phyloP scores from a whole-genome alignment of 1,140 invertebrate genomes.

The Eubasilissa regina region DNA sequence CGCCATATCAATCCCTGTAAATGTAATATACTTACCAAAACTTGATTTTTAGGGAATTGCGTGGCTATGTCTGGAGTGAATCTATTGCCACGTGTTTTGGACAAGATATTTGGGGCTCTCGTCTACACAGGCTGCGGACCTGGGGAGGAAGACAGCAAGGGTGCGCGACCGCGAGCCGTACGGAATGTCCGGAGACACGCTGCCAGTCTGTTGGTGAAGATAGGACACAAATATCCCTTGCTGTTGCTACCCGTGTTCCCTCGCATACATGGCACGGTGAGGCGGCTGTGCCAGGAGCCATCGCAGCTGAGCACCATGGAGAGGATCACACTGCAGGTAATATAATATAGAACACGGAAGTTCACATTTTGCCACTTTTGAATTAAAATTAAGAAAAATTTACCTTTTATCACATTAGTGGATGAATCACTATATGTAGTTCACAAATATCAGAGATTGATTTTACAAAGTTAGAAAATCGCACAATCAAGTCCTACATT shows the following conservation, averaged over 20 bases:
- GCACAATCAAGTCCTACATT: too few relatives aligned
- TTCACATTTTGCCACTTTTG: too few relatives aligned
- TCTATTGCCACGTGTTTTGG: conserved; percentile 83
- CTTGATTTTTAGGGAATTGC: conserved; percentile 69
- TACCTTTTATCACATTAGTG: too few relatives aligned
- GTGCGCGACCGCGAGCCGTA: conserved; percentile 79
- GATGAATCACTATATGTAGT: too few relatives aligned
- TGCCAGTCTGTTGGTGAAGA: conserved; percentile 90
- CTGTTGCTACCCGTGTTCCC: conserved; percentile 90
- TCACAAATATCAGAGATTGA: too few relatives aligned
- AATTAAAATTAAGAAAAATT: too few relatives aligned
- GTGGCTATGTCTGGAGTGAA: conserved; percentile 80
- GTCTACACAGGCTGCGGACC: conserved; percentile 77
- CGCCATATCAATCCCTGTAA: too few relatives aligned
- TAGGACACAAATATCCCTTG: conserved; percentile 88
- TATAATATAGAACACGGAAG: neutral
- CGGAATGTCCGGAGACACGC: conserved; percentile 92
- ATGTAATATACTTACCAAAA: too few relatives aligned
- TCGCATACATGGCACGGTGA: conserved; percentile 83
- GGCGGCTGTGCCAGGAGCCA: conserved; percentile 76
- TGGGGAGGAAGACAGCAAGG: conserved; percentile 68
- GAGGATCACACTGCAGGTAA: conserved; percentile 81
- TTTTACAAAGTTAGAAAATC: too few relatives aligned
- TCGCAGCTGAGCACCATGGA: conserved; percentile 87
- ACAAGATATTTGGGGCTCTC: conserved; percentile 89